A percentile compares a stretch with the other conserved stretches of the same genome.
phyloP scores from a whole-genome alignment of 2,888 invertebrate species.

The Eilema depressum region DNA sequence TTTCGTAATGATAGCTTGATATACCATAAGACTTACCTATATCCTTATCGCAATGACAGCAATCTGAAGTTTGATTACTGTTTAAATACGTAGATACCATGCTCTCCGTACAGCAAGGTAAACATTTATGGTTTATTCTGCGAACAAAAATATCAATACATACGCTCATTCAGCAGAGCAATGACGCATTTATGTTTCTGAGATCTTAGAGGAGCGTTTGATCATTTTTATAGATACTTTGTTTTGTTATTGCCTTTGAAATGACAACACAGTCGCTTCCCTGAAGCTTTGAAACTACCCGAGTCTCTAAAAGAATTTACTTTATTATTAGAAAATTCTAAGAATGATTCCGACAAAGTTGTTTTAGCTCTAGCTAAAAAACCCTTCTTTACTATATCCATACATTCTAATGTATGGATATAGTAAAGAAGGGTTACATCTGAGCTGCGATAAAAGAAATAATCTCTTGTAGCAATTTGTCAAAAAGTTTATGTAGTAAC shows the following conservation, averaged over 20 bases:
- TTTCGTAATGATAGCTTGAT: background rate
- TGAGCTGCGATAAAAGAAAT: background rate
- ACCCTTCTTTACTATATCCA: too few relatives aligned
- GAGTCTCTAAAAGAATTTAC: background rate
- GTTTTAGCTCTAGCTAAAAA: background rate
- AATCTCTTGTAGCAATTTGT: background rate
- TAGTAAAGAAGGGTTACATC: background rate
- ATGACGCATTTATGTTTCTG: background rate
- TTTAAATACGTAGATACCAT: slow-evolving; percentile 69
- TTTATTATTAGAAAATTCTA: background rate
- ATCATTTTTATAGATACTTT: background rate
- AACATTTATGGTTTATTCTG: slow-evolving; percentile 91
- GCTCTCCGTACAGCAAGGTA: slow-evolving; percentile 90
- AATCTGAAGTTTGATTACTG: slow-evolving; percentile 77
- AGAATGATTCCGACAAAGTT: background rate
- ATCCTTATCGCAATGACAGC: slow-evolving; percentile 91
- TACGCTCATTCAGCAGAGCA: background rate
- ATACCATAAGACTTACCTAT: slow-evolving; percentile 82
- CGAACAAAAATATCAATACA: slow-evolving; percentile 44
- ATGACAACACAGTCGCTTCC: background rate
- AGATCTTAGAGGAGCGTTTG: background rate
- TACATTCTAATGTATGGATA: too few relatives aligned
- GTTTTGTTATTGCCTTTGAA: background rate
- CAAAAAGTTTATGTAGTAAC: background rate
- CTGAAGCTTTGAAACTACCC: background rate